Conservation (phyloP, 2,113 vertebrate genomes). For the Laterallus jamaicensis region DNA sequence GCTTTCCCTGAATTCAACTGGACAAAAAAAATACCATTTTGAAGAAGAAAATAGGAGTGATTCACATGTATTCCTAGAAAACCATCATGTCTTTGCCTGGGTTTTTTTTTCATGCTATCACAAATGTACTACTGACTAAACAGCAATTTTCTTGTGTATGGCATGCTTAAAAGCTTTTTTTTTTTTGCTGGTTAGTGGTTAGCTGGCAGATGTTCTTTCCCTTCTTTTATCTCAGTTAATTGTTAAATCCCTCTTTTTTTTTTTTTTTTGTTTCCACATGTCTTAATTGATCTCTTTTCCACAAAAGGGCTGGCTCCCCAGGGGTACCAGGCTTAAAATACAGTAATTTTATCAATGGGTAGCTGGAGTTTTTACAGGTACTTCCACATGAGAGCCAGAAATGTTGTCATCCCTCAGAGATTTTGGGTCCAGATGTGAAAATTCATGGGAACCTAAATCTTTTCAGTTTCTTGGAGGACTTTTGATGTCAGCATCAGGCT, state of each 20-base stretch:
- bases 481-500: background rate
- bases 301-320: background rate
- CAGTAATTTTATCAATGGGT: background rate
- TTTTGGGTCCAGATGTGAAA: background rate
- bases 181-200: background rate
- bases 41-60: background rate
- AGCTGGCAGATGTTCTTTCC: background rate
- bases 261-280: background rate
- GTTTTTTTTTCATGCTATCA: background rate
- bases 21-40: background rate
- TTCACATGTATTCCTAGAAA: background rate
- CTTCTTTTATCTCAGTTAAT: background rate
- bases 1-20: background rate
- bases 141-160: background rate
- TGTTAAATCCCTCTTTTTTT: background rate
- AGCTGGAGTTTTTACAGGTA: background rate
- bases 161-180: background rate
- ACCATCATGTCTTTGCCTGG: background rate
- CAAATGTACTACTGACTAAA: background rate
- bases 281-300: background rate
- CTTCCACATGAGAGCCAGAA: background rate
- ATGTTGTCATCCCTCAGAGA: background rate
- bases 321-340: background rate
- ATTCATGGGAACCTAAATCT: background rate
- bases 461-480: background rate